Evolutionary conservation across 2,113 vertebrate species (phyloP).

Genomic region (Oncorhynchus tshawytscha): DNA sequence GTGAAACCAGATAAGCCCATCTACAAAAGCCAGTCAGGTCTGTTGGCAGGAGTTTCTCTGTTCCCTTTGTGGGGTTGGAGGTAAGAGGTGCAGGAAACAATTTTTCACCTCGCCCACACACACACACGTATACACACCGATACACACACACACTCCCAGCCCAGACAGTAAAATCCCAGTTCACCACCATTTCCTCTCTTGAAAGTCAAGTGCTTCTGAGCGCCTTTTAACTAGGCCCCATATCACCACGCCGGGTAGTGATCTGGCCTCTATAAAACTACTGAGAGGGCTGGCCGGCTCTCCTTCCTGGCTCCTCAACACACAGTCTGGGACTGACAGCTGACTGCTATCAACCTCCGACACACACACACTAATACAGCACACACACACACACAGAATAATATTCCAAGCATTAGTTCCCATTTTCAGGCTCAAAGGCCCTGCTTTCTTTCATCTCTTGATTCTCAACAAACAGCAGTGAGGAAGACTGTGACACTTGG

Average conservation of each 20-base stretch:
- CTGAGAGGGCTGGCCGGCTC: neutral
- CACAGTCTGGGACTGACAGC: neutral
- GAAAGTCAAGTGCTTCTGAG: constrained; percentile 41
- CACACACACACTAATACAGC: neutral
- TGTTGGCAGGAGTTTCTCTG: neutral
- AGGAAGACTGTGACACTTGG: too few relatives aligned
- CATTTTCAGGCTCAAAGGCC: too few relatives aligned
- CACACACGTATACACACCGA: neutral
- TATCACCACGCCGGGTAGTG: neutral
- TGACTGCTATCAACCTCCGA: neutral
- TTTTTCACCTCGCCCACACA: neutral
- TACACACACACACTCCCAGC: constrained; percentile 28
- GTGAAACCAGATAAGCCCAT: constrained; percentile 8
- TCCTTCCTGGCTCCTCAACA: neutral
- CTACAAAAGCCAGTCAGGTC: neutral
- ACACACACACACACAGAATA: neutral
- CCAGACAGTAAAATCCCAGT: constrained; percentile 33
- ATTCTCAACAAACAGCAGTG: too few relatives aligned
- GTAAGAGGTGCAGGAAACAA: neutral
- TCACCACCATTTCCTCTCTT: constrained; percentile 46
- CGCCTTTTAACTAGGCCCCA: constrained; percentile 19
- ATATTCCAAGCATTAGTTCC: too few relatives aligned
- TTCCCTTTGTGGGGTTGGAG: neutral
- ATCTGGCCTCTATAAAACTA: neutral
- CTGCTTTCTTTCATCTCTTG: too few relatives aligned